A percentile compares a stretch with the other conserved stretches of the same genome.
phyloP scores from a whole-genome alignment of 1,140 invertebrate species.

The Globodera ellingtonae region DNA sequence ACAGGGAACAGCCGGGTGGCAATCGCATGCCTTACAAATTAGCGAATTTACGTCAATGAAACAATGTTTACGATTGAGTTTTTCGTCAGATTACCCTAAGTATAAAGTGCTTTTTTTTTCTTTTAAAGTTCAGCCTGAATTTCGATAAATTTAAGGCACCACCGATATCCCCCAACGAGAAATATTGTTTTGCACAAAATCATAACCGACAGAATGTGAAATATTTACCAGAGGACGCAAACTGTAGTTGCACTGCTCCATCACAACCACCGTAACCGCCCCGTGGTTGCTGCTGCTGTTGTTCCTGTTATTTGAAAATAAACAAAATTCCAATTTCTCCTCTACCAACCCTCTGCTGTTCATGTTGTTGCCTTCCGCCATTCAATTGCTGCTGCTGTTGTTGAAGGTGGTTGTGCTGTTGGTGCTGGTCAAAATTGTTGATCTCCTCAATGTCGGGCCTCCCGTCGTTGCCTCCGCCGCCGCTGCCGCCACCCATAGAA shows the following conservation, averaged over 20 bases:
- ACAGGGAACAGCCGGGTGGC: not conserved
- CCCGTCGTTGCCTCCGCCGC: too few relatives aligned
- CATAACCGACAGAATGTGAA: too few relatives aligned
- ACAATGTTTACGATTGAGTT: not conserved
- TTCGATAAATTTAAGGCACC: not conserved
- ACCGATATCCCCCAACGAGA: too few relatives aligned
- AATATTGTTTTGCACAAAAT: too few relatives aligned
- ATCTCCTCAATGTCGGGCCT: too few relatives aligned
- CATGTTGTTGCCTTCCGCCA: not conserved
- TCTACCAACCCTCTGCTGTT: not conserved
- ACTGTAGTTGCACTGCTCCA: too few relatives aligned
- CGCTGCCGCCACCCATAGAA: not conserved
- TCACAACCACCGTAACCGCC: too few relatives aligned
- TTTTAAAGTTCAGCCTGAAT: not conserved
- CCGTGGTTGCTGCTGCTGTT: too few relatives aligned
- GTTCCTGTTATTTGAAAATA: too few relatives aligned
- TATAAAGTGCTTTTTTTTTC: not conserved
- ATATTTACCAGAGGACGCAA: too few relatives aligned
- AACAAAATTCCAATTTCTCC: not conserved
- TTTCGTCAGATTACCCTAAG: not conserved
- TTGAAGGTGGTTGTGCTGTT: not conserved
- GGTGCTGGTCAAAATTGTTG: too few relatives aligned
- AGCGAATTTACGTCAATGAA: conserved; percentile 1
- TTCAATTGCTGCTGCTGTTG: not conserved
- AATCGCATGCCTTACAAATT: conserved; percentile 7